Evolutionary conservation across 2,888 invertebrate species (phyloP).

Genomic region (Empis stercorea): DNA sequence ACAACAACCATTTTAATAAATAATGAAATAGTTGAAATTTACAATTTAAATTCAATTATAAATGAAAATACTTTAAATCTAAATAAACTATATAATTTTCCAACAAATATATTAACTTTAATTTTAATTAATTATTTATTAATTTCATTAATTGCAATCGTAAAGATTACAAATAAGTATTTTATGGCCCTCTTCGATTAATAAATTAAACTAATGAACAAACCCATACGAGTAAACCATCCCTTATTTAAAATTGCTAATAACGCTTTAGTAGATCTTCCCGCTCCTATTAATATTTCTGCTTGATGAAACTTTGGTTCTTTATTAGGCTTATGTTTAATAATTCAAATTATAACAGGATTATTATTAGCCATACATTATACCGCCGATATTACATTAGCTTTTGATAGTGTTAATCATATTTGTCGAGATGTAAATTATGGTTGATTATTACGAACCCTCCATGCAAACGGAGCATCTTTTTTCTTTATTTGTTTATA

Average conservation of each 20-base stretch:
- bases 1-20: constrained; percentile 33
- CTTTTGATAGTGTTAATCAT: constrained; percentile 53
- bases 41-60: constrained; percentile 21
- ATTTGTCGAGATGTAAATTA: constrained; percentile 58
- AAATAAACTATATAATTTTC: constrained; percentile 42
- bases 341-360: constrained; percentile 53
- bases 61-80: constrained; percentile 38
- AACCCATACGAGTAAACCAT: constrained; percentile 36
- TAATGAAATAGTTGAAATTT: constrained; percentile 28
- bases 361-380: constrained; percentile 60
- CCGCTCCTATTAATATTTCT: constrained; percentile 48
- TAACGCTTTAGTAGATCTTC: constrained; percentile 45
- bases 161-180: constrained; percentile 45
- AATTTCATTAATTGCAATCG: constrained; percentile 43
- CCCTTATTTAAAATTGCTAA: constrained; percentile 46
- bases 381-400: constrained; percentile 46
- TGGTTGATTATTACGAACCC: constrained; percentile 50
- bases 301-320: constrained; percentile 58
- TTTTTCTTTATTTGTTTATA: constrained; percentile 60
- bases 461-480: constrained; percentile 60
- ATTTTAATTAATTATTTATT: constrained; percentile 47
- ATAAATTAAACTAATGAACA: constrained; percentile 38
- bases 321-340: constrained; percentile 47
- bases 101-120: constrained; percentile 39
- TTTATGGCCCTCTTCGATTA: constrained; percentile 41